Conservation (phyloP, 2,797 vertebrate species). For the Microctenopoma steveboyesi region DNA sequence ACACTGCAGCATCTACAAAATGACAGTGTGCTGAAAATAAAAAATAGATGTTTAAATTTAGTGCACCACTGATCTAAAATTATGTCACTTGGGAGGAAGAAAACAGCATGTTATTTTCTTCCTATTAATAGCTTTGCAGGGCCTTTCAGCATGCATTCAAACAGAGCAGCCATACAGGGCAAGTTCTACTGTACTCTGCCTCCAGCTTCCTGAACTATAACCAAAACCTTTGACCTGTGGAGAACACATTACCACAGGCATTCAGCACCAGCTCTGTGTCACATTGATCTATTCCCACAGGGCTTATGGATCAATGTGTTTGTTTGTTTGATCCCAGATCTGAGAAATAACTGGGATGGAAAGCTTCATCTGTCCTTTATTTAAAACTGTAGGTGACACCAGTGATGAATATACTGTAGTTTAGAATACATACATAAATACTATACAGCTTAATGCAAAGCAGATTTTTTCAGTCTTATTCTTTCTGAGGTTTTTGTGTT, state of each 20-base stretch:
- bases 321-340: constrained; percentile 28
- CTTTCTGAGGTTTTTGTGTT: no score
- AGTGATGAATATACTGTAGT: no score
- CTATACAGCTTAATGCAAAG: no score
- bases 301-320: neutral
- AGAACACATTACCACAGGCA: constrained; percentile 48
- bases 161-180: constrained; percentile 50
- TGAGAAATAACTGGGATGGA: constrained; percentile 13
- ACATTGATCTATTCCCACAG: constrained; percentile 51
- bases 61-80: constrained; percentile 68
- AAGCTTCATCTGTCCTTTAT: constrained; percentile 10
- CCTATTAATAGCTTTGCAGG: constrained; percentile 37
- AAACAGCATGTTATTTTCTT: constrained; percentile 44
- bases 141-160: constrained; percentile 49
- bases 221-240: constrained; percentile 70
- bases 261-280: constrained; percentile 54
- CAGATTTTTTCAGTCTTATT: no score
- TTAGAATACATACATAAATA: no score
- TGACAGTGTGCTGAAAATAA: constrained; percentile 50
- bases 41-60: constrained; percentile 68
- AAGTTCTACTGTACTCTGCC: constrained; percentile 49
- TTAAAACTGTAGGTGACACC: neutral
- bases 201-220: constrained; percentile 60
- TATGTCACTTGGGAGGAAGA: constrained; percentile 44
- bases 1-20: constrained; percentile 27